These are phyloP conservation scores for Hepsetus odoe DNA, from an alignment of 2,113 vertebrate genomes.

Conservation along the genomic window DNA sequence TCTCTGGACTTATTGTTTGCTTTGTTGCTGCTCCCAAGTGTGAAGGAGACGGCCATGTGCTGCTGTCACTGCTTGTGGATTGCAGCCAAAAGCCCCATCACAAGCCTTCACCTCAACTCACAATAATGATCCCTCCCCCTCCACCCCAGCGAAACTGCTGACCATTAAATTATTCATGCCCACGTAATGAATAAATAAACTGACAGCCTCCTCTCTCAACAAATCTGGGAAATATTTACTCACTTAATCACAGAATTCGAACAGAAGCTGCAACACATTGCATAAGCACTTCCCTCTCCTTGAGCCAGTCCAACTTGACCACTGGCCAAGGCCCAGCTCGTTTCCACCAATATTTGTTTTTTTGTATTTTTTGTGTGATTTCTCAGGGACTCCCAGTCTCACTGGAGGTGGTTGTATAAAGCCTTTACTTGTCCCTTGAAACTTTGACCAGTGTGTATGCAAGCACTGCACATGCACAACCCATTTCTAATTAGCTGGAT, in stretches of 20 bases:
- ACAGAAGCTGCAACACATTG: constrained; percentile 73
- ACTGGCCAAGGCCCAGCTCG: constrained; percentile 58
- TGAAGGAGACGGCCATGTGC: constrained; percentile 34
- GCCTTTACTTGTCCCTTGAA: constrained; percentile 51
- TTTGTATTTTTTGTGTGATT: constrained; percentile 55
- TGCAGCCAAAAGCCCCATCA: constrained; percentile 62
- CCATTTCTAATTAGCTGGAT: constrained; percentile 64
- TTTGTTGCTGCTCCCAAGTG: constrained; percentile 8
- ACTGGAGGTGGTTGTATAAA: constrained; percentile 48
- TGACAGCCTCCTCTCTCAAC: constrained; percentile 66
- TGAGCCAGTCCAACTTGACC: constrained; percentile 67
- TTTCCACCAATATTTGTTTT: constrained; percentile 55
- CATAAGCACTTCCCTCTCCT: constrained; percentile 61
- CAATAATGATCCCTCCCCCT: constrained; percentile 62
- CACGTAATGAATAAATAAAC: constrained; percentile 76
- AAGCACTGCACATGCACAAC: constrained; percentile 55
- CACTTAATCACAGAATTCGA: constrained; percentile 75
- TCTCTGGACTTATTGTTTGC: background rate
- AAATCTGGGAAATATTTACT: constrained; percentile 72
- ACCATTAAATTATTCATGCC: constrained; percentile 75
- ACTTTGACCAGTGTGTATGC: constrained; percentile 58
- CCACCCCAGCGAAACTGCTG: constrained; percentile 67
- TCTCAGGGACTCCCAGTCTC: constrained; percentile 51
- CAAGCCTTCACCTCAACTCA: constrained; percentile 64
- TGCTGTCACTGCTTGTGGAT: constrained; percentile 58